Percentiles rank a stretch among this genome's conserved stretches.
Evolutionary conservation across 2,888 invertebrate genomes (phyloP).

Genomic region (Eupithecia abbreviata): DNA sequence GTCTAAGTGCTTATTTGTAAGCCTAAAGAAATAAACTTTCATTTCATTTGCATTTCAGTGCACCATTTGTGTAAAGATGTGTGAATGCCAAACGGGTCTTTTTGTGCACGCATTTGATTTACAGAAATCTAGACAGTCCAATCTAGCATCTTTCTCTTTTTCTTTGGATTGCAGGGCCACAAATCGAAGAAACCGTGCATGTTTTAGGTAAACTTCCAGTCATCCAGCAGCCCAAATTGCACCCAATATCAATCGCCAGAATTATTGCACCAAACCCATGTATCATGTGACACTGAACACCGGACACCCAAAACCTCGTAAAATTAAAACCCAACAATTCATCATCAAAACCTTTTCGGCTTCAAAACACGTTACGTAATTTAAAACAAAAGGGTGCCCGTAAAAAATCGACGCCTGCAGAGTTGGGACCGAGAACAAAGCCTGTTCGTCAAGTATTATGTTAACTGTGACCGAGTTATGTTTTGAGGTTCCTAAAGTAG

Average conservation of each 20-base stretch:
- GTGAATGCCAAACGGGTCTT: background rate
- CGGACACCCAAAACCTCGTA: conserved; percentile 45
- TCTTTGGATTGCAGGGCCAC: background rate
- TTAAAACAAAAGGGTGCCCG: conserved; percentile 76
- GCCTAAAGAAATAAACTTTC: too few species aligned
- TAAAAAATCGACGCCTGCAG: conserved; percentile 69
- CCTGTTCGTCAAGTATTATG: conserved; percentile 54
- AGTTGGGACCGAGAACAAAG: conserved; percentile 71
- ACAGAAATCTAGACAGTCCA: background rate
- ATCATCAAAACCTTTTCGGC: conserved; percentile 68
- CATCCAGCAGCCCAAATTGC: background rate
- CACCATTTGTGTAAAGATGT: background rate
- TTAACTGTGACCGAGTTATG: conserved; percentile 53
- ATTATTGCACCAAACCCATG: conserved; percentile 27
- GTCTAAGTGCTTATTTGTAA: too few species aligned
- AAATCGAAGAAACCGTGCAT: background rate
- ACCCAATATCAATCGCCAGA: background rate
- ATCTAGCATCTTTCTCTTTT: background rate
- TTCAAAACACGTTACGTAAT: conserved; percentile 70
- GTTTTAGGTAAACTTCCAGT: background rate
- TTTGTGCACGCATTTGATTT: background rate
- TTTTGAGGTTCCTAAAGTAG: conserved; percentile 68
- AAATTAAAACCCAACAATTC: conserved; percentile 62
- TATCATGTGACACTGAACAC: conserved; percentile 38
- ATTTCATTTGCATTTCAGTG: too few species aligned